A percentile compares a stretch with the other conserved stretches of the same genome.
phyloP scores from a whole-genome alignment of 2,888 invertebrate genomes.

The Cerceris rybyensis region DNA sequence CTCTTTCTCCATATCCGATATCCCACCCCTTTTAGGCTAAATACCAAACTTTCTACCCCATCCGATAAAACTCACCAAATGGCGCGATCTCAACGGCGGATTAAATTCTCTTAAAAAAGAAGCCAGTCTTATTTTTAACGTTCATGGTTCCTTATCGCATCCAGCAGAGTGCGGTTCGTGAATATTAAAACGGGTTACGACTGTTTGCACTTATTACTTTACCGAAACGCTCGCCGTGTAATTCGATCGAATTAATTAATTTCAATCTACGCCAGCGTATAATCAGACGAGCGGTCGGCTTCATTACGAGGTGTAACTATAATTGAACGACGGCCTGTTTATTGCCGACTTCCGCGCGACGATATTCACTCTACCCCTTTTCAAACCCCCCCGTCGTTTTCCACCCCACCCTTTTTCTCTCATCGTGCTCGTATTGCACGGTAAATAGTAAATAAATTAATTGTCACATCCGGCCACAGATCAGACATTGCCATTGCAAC shows the following conservation, averaged over 20 bases:
- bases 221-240: neutral
- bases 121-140: neutral
- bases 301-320: neutral
- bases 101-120: neutral
- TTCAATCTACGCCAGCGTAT: slow-evolving; percentile 1
- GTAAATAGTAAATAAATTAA: slow-evolving; percentile 77
- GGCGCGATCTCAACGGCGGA: neutral
- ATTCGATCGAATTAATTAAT: slow-evolving; percentile 9
- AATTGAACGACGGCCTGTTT: slow-evolving; percentile 3
- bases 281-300: neutral
- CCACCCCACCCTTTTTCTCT: no score
- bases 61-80: neutral
- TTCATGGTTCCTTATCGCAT: neutral
- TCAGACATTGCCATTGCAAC: slow-evolving; percentile 73
- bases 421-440: slow-evolving; percentile 30
- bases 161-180: no score
- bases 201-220: neutral
- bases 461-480: slow-evolving; percentile 68
- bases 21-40: slow-evolving; percentile 17
- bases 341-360: slow-evolving; percentile 25
- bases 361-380: neutral
- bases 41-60: slow-evolving; percentile 26
- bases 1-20: slow-evolving; percentile 5
- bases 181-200: no score
- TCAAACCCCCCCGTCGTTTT: no score